Evolutionary conservation across 2,797 vertebrate species (phyloP).

Genomic region (Danio choprae): DNA sequence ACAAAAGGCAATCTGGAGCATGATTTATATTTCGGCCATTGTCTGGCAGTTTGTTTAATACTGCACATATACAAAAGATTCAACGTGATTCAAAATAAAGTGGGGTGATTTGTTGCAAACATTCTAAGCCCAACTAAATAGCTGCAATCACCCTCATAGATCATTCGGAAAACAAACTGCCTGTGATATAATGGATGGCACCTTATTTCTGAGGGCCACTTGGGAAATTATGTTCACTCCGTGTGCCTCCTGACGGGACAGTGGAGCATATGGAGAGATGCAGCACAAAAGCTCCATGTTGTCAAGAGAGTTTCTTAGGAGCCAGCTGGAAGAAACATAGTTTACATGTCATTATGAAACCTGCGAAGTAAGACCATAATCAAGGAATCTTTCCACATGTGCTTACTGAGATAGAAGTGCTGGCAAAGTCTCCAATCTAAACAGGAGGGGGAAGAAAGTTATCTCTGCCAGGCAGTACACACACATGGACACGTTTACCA

Average conservation of each 20-base stretch:
- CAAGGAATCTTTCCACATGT: slow-evolving; percentile 27
- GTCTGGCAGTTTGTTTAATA: neutral
- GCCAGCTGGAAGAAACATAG: slow-evolving; percentile 37
- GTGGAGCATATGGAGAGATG: slow-evolving; percentile 34
- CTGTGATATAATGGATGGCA: slow-evolving; percentile 16
- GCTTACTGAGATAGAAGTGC: slow-evolving; percentile 29
- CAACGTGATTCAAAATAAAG: slow-evolving; percentile 5
- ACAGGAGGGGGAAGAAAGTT: neutral
- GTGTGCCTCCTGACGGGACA: slow-evolving; percentile 21
- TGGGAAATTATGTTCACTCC: slow-evolving; percentile 34
- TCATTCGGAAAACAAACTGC: slow-evolving; percentile 29
- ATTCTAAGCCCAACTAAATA: neutral
- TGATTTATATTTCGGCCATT: slow-evolving; percentile 8
- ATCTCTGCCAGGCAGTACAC: slow-evolving; percentile 28
- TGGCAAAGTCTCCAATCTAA: slow-evolving; percentile 14
- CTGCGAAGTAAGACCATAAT: slow-evolving; percentile 27
- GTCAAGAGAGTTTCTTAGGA: slow-evolving; percentile 24
- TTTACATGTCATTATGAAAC: slow-evolving; percentile 39
- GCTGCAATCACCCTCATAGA: neutral
- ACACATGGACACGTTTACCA: slow-evolving; percentile 14
- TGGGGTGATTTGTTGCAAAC: slow-evolving; percentile 10
- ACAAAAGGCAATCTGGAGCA: slow-evolving; percentile 20
- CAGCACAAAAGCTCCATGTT: slow-evolving; percentile 19
- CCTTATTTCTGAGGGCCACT: slow-evolving; percentile 24
- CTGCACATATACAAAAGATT: neutral